Percentiles rank a stretch among this genome's conserved stretches.
phyloP scores from a whole-genome alignment of 1,140 invertebrate species.

The Cherax destructor region DNA sequence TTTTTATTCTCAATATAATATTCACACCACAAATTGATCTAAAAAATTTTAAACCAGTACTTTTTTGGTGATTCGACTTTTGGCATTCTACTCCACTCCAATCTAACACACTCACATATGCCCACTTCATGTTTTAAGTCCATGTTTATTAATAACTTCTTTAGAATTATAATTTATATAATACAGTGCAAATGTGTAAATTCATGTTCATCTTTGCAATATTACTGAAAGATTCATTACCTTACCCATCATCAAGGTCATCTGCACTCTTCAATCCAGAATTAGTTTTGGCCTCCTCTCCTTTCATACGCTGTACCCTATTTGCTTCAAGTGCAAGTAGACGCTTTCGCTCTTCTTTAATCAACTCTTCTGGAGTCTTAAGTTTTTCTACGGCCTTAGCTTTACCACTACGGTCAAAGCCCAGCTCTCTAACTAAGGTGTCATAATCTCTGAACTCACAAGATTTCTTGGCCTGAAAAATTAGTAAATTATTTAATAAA shows the following conservation, averaged over 20 bases:
- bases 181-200: no score
- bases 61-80: no score
- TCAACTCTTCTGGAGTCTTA: conserved; percentile 67
- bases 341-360: conserved; percentile 54
- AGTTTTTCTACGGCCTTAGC: conserved; percentile 61
- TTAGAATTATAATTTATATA: no score
- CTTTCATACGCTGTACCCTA: conserved; percentile 66
- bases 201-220: no score
- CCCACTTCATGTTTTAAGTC: no score
- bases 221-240: background rate
- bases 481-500: background rate
- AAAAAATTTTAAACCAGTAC: no score
- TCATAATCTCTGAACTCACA: conserved; percentile 65
- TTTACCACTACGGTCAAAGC: conserved; percentile 59
- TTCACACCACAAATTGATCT: no score
- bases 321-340: conserved; percentile 63
- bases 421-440: conserved; percentile 45
- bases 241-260: conserved; percentile 69
- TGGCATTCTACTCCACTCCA: no score
- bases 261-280: conserved; percentile 63
- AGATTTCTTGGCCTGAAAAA: conserved; percentile 46
- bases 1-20: no score
- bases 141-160: no score
- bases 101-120: no score
- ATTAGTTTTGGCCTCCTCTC: conserved; percentile 32